Evolutionary conservation across 2,113 vertebrate genomes (phyloP).

Genomic region (Atractosteus spatula): DNA sequence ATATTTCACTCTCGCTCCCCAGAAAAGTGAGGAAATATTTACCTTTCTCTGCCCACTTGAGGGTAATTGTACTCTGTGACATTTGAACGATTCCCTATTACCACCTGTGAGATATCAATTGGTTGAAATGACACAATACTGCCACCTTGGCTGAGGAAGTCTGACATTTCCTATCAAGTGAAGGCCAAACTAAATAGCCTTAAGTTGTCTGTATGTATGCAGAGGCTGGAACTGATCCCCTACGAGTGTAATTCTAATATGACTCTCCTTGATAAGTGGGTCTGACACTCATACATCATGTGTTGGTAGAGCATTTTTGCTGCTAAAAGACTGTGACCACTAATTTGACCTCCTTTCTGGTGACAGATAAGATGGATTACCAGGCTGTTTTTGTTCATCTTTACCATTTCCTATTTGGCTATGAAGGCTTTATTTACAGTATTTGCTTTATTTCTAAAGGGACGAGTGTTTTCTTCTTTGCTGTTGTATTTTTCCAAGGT

Average conservation of each 20-base stretch:
- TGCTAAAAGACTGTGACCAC: constrained; percentile 15
- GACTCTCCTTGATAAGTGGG: constrained; percentile 16
- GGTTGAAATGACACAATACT: constrained; percentile 11
- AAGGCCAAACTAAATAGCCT: constrained; percentile 23
- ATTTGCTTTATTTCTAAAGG: too few relatives aligned
- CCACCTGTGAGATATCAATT: constrained; percentile 10
- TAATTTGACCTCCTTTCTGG: constrained; percentile 16
- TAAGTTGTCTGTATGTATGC: constrained; percentile 19
- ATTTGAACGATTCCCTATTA: constrained; percentile 14
- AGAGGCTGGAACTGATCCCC: constrained; percentile 20
- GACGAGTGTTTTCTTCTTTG: too few relatives aligned
- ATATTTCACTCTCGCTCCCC: neutral
- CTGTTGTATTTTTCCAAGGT: too few relatives aligned
- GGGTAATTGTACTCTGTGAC: constrained; percentile 23
- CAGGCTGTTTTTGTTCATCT: neutral
- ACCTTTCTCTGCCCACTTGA: constrained; percentile 12
- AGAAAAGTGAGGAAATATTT: neutral
- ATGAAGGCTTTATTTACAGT: too few relatives aligned
- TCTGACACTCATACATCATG: constrained; percentile 13
- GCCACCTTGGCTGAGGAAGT: constrained; percentile 14
- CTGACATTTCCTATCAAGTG: constrained; percentile 19
- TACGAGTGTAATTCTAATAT: constrained; percentile 9
- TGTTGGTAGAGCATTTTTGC: constrained; percentile 7
- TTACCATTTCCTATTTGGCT: neutral
- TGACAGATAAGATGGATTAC: constrained; percentile 11